Evolutionary conservation across 64 coral and sea anemone genomes (phyloP).

Genomic region (Montipora foliosa): DNA sequence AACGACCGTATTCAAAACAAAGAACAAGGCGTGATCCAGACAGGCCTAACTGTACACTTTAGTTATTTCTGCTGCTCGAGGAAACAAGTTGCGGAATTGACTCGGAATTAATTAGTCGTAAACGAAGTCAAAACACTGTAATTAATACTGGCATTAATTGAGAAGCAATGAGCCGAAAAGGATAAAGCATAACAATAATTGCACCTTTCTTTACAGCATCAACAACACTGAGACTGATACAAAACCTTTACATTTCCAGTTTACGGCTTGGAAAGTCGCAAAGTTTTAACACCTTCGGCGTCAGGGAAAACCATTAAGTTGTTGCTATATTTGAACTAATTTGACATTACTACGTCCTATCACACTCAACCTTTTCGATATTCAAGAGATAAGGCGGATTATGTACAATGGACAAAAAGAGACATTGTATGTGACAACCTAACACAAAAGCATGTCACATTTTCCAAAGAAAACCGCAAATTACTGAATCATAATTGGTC

Average conservation of each 20-base stretch:
- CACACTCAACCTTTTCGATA: no score
- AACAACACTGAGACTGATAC: not conserved
- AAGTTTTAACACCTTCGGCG: no score
- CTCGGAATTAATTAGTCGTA: not conserved
- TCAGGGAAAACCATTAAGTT: no score
- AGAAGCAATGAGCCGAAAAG: not conserved
- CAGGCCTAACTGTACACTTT: not conserved
- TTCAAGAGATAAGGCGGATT: no score
- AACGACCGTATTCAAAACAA: not conserved
- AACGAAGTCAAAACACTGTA: not conserved
- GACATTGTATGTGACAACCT: not conserved
- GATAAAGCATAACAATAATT: conserved; percentile 4
- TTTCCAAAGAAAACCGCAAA: not conserved
- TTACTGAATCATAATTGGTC: not conserved
- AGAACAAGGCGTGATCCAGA: conserved; percentile 1
- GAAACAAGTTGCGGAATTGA: conserved; percentile 11
- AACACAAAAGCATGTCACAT: not conserved
- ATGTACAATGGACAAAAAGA: not conserved
- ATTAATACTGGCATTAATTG: conserved; percentile 41
- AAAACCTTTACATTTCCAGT: not conserved
- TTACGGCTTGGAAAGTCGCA: no score
- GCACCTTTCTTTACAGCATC: not conserved
- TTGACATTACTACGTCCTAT: no score
- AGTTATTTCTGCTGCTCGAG: not conserved
- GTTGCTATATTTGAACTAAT: no score